Percentiles rank a stretch among this genome's conserved stretches.
Evolutionary conservation across 2,888 invertebrate genomes (phyloP).

Genomic region (Himalopsyche tibetana): DNA sequence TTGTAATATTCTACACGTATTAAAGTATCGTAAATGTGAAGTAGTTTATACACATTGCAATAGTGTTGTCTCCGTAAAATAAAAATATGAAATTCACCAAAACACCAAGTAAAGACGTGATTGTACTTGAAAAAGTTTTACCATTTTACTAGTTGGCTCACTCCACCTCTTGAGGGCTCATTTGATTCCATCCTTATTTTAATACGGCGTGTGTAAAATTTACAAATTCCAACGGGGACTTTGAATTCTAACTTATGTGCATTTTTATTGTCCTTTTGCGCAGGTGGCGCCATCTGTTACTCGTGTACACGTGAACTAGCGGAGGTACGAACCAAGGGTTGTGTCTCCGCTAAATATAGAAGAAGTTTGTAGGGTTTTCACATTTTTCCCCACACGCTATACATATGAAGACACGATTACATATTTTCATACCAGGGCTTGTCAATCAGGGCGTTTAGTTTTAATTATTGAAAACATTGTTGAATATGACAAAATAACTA

Average conservation of each 20-base stretch:
- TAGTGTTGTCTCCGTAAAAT: too few relatives aligned
- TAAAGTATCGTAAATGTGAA: too few relatives aligned
- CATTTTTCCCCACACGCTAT: not conserved
- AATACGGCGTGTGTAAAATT: not conserved
- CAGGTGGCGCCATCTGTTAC: slow-evolving; percentile 62
- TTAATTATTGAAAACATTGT: too few relatives aligned
- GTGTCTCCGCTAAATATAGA: slow-evolving; percentile 60
- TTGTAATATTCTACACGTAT: too few relatives aligned
- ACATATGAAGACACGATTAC: slow-evolving; percentile 23
- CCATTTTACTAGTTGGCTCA: too few relatives aligned
- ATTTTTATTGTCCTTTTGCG: slow-evolving; percentile 58
- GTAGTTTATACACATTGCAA: too few relatives aligned
- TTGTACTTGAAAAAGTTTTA: too few relatives aligned
- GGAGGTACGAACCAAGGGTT: slow-evolving; percentile 53
- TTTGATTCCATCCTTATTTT: not conserved
- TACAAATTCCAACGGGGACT: slow-evolving; percentile 11
- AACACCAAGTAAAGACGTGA: too few relatives aligned
- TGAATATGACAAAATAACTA: not conserved
- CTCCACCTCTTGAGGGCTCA: not conserved
- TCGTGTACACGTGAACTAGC: slow-evolving; percentile 45
- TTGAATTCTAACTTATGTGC: slow-evolving; percentile 35
- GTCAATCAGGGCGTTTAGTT: not conserved
- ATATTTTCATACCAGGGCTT: slow-evolving; percentile 13
- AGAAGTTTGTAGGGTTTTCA: slow-evolving; percentile 41
- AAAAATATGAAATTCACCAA: too few relatives aligned